These are phyloP conservation scores for Phyllotis vaccarum DNA, from an alignment of 2,797 vertebrate species.

Conservation along the genomic window DNA sequence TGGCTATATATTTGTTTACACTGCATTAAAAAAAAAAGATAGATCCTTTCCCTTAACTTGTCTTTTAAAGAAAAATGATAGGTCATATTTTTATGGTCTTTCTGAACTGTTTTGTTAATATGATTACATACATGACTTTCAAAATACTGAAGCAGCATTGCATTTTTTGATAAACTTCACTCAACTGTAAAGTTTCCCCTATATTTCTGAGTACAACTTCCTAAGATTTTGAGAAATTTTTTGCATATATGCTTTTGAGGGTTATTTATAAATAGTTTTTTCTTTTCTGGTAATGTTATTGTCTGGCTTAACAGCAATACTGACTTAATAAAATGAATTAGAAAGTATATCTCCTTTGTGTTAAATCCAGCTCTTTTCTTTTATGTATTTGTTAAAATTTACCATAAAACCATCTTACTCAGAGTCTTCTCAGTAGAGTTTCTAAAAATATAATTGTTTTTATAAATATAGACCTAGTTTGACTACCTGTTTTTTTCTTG, in stretches of 20 bases:
- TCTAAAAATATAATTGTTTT: background rate
- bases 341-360: background rate
- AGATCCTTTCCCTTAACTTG: background rate
- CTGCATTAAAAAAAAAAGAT: background rate
- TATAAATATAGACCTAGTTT: background rate
- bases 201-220: background rate
- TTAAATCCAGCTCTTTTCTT: background rate
- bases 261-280: background rate
- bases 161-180: background rate
- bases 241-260: background rate
- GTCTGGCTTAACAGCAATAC: background rate
- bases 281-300: background rate
- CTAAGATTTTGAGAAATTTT: background rate
- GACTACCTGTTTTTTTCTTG: background rate
- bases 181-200: background rate
- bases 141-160: background rate
- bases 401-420: background rate
- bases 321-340: background rate
- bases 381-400: background rate
- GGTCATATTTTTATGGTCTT: background rate
- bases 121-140: background rate
- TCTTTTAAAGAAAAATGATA: background rate
- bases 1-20: background rate
- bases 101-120: background rate
- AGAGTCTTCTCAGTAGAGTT: background rate